A percentile compares a stretch with the other conserved stretches of the same genome.
phyloP scores from a whole-genome alignment of 2,888 invertebrate genomes.

The Papilio elwesi region DNA sequence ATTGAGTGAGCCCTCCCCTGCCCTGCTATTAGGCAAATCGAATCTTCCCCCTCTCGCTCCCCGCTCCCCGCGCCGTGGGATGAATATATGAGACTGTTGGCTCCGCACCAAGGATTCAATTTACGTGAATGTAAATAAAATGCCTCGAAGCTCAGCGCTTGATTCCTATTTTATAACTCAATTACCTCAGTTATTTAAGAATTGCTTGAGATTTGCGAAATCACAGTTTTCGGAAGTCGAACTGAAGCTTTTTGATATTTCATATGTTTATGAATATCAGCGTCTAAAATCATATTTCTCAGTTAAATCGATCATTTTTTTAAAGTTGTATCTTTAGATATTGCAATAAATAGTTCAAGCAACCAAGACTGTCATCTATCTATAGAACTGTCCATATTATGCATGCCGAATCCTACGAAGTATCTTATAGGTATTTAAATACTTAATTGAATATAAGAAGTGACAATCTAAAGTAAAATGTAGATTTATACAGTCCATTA shows the following conservation, averaged over 20 bases:
- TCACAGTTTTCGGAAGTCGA: not conserved
- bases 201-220: constrained; percentile 18
- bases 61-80: constrained; percentile 49
- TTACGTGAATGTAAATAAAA: constrained; percentile 80
- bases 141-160: constrained; percentile 55
- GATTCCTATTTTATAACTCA: constrained; percentile 44
- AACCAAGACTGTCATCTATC: too few relatives aligned
- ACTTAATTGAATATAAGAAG: too few relatives aligned
- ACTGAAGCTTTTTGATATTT: not conserved
- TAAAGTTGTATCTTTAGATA: too few relatives aligned
- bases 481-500: too few relatives aligned
- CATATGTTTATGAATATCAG: not conserved
- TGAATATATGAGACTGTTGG: constrained; percentile 70
- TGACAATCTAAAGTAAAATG: too few relatives aligned
- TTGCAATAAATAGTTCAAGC: too few relatives aligned
- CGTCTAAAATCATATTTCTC: not conserved
- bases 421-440: too few relatives aligned
- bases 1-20: constrained; percentile 75
- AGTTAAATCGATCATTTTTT: too few relatives aligned
- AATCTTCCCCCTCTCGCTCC: constrained; percentile 65
- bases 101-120: constrained; percentile 79
- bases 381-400: too few relatives aligned
- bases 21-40: constrained; percentile 83
- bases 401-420: too few relatives aligned
- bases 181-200: constrained; percentile 35